A percentile compares a stretch with the other conserved stretches of the same genome.
Conservation (phyloP, 1,140 invertebrate genomes). For the Geopemphigus sp. region DNA sequence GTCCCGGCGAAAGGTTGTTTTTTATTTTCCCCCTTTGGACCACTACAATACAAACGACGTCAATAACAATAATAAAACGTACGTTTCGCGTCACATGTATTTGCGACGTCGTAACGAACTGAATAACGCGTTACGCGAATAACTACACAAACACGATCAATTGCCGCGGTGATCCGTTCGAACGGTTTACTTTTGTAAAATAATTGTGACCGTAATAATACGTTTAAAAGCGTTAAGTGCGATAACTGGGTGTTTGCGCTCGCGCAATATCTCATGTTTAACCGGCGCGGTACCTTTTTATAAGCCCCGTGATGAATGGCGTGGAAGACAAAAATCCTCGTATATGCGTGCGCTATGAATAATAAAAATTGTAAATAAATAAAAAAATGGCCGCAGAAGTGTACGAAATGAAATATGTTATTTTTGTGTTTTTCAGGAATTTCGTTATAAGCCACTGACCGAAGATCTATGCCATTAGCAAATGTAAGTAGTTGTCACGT, state of each 20-base stretch:
- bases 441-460: not conserved
- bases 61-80: not conserved
- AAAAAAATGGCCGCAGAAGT: not conserved
- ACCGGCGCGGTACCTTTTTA: not conserved
- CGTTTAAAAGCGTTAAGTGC: too few relatives aligned
- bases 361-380: constrained; percentile 2
- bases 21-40: not conserved
- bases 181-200: not conserved
- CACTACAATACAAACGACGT: not conserved
- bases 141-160: not conserved
- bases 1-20: not conserved
- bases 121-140: not conserved
- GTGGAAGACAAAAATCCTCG: not conserved
- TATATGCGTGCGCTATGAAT: not conserved
- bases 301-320: constrained; percentile 4
- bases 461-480: constrained; percentile 41
- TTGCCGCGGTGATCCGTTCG: too few relatives aligned
- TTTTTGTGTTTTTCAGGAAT: constrained; percentile 31
- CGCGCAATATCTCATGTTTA: not conserved
- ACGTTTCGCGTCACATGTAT: not conserved
- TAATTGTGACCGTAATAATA: too few relatives aligned
- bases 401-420: constrained; percentile 29
- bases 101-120: not conserved
- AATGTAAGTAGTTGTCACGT: constrained; percentile 8
- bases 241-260: not conserved